Evolutionary conservation across 2,797 vertebrate species (phyloP), one percentile per base, ranked within the genome.

Genomic region (Brachyrhaphis roseni): DNA sequence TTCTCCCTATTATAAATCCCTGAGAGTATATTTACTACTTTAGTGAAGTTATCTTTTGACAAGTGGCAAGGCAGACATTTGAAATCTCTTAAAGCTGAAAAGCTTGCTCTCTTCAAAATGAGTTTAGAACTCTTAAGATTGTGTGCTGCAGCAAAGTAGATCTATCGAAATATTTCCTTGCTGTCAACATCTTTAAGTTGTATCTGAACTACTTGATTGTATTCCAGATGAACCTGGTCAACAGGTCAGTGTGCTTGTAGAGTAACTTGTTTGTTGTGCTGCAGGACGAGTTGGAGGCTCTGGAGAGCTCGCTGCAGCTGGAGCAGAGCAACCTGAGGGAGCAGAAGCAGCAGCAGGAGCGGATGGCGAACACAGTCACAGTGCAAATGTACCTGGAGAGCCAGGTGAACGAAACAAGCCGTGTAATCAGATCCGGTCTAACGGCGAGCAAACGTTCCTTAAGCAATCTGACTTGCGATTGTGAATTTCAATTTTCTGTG

Each of bases 371-470:
- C 87, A 97, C 97, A 0, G 97, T 99, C 80, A 99, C 98, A 0
- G 97, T 97, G 36, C 98, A 99, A 95, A 99, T 99, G 98, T 97
- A 94, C 85, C 92, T 97, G 82, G 98, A 99, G 94, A 98, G 97
- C 86, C 98, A 99, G 97, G 98, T 98, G 86, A 84, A 81, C 8
- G 1, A 20, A 13, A 74, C 13, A 74, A 39, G 20, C 41, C 0
- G 31, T 20, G 16, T 36, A 0, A 23, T 23, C 26, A 28, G 68
- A 28, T 18, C 68, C 18, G 18, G 3, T 36, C 34, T 26, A 13
- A 12, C 26, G 23, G 41, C 2, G 36, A 68, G 64, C 36, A 12
- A 12, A 41, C 15, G 1, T 0, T 39, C 20, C 36, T 68, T 41
- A 23, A 5, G n/a, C 13, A 8, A 4, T 71, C 13, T 16, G 68